Evolutionary conservation across 1,140 invertebrate genomes (phyloP), one percentile per base, ranked within the genome.

Genomic region (Heliothis subflexa): DNA sequence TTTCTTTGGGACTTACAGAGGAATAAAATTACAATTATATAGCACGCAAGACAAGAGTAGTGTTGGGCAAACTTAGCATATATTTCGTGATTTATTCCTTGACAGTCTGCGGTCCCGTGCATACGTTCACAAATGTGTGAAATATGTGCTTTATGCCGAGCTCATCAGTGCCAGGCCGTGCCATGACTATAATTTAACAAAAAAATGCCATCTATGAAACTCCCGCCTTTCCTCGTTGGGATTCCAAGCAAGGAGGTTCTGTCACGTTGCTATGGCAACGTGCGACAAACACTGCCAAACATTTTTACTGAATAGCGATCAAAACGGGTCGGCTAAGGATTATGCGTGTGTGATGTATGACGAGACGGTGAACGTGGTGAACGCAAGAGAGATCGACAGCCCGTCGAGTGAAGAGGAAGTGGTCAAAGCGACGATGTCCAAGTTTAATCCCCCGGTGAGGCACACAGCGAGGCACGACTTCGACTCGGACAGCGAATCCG

Each of bases 211-310:
- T 59, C 25, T 55, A 77, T 14, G 66, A 28, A 21, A 68, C 75
- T 70, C 64, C 62, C 77, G 77, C 75, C 61, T 71, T 81, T 64
- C 77, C 59, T 75, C 57, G 47, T 61, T 64, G 55, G 54, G 76
- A 71, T 72, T 78, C 54, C 75, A 71, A 62, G 25, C 81, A 74
- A 71, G 57, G 79, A 62, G 75, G 80, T 81, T 47, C 64, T 71
- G 25, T 71, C 13, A 50, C 83, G 91, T 93, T 84, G 83, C 89
- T 83, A 93, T 93, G 92, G 85, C 84, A 86, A 93, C 89, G 49
- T 84, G 77, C 25, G 88, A 93, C 87, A 93, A 93, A 88, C 90
- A 92, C 77, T 93, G 88, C 79, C 92, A 93, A 81, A 93, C 92
- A 40, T 78, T 87, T 28, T 76, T 70, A 45, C 75, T 81, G 45